Percentiles rank a stretch among this genome's conserved stretches.
phyloP scores from a whole-genome alignment of 2,797 vertebrate genomes.

The Aselliscus stoliczkanus region DNA sequence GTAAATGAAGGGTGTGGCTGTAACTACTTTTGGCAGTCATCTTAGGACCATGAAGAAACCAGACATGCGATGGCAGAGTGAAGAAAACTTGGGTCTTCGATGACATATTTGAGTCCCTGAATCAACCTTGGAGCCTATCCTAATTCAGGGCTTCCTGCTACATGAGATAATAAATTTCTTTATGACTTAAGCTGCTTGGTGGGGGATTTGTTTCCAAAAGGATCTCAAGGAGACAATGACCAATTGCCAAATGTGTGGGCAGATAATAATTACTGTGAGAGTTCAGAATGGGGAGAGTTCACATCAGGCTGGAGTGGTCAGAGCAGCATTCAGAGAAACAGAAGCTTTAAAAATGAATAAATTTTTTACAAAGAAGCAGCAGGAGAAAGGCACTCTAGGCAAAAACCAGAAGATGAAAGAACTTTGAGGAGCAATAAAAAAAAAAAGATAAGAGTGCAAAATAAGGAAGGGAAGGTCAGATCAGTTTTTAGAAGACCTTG shows the following conservation, averaged over 20 bases:
- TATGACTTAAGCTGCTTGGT: constrained; percentile 51
- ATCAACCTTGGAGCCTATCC: constrained; percentile 8
- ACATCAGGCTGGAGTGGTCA: constrained; percentile 45
- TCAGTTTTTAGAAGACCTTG: background rate
- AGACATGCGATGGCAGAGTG: background rate
- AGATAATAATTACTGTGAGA: constrained; percentile 55
- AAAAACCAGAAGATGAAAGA: constrained; percentile 12
- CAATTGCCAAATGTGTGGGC: constrained; percentile 60
- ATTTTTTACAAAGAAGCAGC: background rate
- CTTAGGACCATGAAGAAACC: background rate
- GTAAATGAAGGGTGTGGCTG: background rate
- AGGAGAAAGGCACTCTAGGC: background rate
- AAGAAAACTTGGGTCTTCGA: background rate
- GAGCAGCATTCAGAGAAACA: constrained; percentile 15
- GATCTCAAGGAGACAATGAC: constrained; percentile 53
- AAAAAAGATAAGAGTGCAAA: background rate
- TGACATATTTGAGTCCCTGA: background rate
- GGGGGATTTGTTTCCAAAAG: constrained; percentile 53
- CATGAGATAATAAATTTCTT: constrained; percentile 54
- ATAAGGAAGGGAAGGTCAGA: background rate
- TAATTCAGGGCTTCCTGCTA: constrained; percentile 38
- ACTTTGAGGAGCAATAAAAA: background rate
- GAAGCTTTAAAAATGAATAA: background rate
- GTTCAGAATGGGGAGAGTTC: constrained; percentile 40
- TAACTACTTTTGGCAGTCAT: background rate